A percentile compares a stretch with the other conserved stretches of the same genome.
Evolutionary conservation across 2,113 vertebrate genomes (phyloP).

Genomic region (Ardeotis arabs): DNA sequence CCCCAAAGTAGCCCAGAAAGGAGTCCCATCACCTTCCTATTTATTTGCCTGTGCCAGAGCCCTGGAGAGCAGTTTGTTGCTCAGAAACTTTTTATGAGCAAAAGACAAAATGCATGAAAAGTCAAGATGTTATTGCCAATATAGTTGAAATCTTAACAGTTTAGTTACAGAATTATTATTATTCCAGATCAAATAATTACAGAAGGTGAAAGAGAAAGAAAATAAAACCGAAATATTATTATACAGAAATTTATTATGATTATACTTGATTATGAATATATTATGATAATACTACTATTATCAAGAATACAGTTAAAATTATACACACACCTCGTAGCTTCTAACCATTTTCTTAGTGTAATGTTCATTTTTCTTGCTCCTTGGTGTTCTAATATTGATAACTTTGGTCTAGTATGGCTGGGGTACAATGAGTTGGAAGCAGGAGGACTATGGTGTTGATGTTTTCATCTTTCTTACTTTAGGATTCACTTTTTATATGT

Average conservation of each 20-base stretch:
- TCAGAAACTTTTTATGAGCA: neutral
- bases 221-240: neutral
- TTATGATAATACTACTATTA: neutral
- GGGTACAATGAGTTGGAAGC: accelerated
- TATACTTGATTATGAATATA: neutral
- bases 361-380: neutral
- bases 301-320: neutral
- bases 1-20: neutral
- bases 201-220: neutral
- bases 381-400: neutral
- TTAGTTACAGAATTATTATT: neutral
- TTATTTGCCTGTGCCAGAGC: neutral
- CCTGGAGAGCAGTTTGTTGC: neutral
- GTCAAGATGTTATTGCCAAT: neutral
- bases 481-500: neutral
- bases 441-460: neutral
- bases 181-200: neutral
- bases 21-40: neutral
- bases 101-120: too few species aligned
- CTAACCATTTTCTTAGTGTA: neutral
- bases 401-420: neutral
- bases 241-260: neutral
- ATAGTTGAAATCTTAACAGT: neutral
- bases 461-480: neutral
- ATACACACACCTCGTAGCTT: neutral